Evolutionary conservation across 1,140 invertebrate species (phyloP).

Genomic region (Maconellicoccus hirsutus): DNA sequence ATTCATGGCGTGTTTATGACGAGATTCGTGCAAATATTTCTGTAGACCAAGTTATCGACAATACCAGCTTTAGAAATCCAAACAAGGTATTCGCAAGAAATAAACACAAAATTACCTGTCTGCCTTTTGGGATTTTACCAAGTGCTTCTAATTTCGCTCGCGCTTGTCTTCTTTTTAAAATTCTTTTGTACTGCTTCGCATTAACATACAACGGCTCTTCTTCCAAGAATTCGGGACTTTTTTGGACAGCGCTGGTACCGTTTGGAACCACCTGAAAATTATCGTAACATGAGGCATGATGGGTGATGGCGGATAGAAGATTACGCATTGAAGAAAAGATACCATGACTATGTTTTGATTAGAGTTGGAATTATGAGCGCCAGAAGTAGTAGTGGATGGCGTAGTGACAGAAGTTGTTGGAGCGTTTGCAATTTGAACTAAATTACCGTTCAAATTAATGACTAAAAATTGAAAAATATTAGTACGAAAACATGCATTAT

Average conservation of each 20-base stretch:
- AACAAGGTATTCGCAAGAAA: too few relatives aligned
- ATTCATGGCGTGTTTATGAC: constrained; percentile 97
- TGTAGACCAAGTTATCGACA: too few relatives aligned
- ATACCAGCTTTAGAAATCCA: too few relatives aligned
- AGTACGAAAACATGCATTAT: not conserved
- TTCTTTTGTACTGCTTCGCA: constrained; percentile 93
- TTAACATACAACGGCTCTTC: constrained; percentile 96
- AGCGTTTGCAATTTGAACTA: constrained; percentile 48
- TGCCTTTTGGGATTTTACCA: constrained; percentile 91
- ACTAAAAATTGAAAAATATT: constrained; percentile 40
- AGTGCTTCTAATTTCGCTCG: constrained; percentile 81
- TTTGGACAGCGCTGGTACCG: constrained; percentile 23
- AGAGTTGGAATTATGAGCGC: constrained; percentile 38
- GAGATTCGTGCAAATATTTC: constrained; percentile 98
- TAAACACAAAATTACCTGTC: constrained; percentile 56
- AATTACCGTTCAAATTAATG: constrained; percentile 58
- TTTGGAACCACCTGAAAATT: constrained; percentile 26
- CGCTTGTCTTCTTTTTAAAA: constrained; percentile 78
- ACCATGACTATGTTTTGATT: constrained; percentile 51
- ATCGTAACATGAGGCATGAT: not conserved
- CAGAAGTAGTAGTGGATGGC: constrained; percentile 39
- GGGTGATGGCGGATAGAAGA: too few relatives aligned
- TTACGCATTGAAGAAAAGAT: constrained; percentile 25
- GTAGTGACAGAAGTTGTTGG: constrained; percentile 35
- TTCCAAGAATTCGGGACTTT: constrained; percentile 58